Conservation (phyloP, 2,888 invertebrate genomes). For the Gisinianus flammeolus region DNA sequence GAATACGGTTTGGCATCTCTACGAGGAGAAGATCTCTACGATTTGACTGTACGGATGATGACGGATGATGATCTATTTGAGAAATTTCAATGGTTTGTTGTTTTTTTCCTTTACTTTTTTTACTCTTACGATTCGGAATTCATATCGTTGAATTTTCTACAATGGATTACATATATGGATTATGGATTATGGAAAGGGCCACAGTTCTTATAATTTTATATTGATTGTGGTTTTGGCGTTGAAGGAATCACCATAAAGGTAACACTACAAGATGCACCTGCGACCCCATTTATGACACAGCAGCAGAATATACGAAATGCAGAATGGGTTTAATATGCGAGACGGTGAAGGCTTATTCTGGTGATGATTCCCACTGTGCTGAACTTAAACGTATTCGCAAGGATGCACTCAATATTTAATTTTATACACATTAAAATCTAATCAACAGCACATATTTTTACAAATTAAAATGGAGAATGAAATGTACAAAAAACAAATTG, state of each 20-base stretch:
- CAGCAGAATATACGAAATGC: constrained; percentile 60
- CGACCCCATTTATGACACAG: not conserved
- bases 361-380: constrained; percentile 63
- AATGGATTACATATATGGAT: too few species aligned
- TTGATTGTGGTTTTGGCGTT: constrained; percentile 14
- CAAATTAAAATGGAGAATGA: too few species aligned
- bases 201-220: too few species aligned
- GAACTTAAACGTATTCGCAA: not conserved
- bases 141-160: not conserved
- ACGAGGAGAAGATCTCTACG: constrained; percentile 69
- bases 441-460: too few species aligned
- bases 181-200: too few species aligned
- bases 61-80: constrained; percentile 65
- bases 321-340: constrained; percentile 66
- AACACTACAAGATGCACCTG: constrained; percentile 15
- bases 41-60: constrained; percentile 69
- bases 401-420: not conserved
- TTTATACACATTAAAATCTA: too few species aligned
- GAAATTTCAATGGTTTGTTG: constrained; percentile 11
- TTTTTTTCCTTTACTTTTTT: not conserved
- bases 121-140: not conserved
- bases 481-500: too few species aligned
- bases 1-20: constrained; percentile 71
- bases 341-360: constrained; percentile 66
- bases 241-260: constrained; percentile 65